Percentiles rank a stretch among this genome's conserved stretches.
Conservation (phyloP, 1,140 invertebrate species). For the Aphaenogaster floridana region DNA sequence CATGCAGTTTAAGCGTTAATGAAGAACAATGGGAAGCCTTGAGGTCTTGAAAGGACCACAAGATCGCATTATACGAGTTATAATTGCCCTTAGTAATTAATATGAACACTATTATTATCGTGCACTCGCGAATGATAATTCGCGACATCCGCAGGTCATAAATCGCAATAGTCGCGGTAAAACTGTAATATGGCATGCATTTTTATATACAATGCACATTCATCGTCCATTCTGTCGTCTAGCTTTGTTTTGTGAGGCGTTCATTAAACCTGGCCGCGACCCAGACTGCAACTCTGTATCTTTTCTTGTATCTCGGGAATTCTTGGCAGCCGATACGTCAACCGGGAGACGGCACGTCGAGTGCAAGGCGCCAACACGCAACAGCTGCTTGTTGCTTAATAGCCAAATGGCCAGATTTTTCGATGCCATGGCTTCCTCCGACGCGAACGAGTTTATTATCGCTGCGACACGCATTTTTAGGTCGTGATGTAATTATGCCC, state of each 20-base stretch:
- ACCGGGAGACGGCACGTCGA: slow-evolving; percentile 53
- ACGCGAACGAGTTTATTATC: slow-evolving; percentile 1
- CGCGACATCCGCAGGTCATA: background rate
- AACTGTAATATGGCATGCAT: background rate
- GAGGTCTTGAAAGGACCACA: background rate
- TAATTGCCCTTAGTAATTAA: slow-evolving; percentile 26
- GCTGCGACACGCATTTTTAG: slow-evolving; percentile 29
- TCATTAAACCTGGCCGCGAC: slow-evolving; percentile 60
- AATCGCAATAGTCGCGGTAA: background rate
- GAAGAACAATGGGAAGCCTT: background rate
- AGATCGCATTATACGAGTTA: background rate
- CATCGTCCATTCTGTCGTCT: slow-evolving; percentile 10
- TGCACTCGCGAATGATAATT: slow-evolving; percentile 2
- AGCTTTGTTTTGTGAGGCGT: slow-evolving; percentile 43
- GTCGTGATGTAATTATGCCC: slow-evolving; percentile 4
- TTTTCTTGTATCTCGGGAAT: slow-evolving; percentile 45
- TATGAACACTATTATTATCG: slow-evolving; percentile 12
- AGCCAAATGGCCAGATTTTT: slow-evolving; percentile 16
- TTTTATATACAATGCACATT: background rate
- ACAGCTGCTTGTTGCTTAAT: slow-evolving; percentile 48
- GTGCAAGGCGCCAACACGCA: slow-evolving; percentile 49
- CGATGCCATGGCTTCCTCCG: background rate
- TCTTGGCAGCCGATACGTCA: slow-evolving; percentile 50
- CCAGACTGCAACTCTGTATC: slow-evolving; percentile 44
- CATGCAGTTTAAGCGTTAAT: background rate